These are phyloP conservation scores for Tiliacea citrago DNA, from an alignment of 2,888 invertebrate genomes.

Conservation along the genomic window DNA sequence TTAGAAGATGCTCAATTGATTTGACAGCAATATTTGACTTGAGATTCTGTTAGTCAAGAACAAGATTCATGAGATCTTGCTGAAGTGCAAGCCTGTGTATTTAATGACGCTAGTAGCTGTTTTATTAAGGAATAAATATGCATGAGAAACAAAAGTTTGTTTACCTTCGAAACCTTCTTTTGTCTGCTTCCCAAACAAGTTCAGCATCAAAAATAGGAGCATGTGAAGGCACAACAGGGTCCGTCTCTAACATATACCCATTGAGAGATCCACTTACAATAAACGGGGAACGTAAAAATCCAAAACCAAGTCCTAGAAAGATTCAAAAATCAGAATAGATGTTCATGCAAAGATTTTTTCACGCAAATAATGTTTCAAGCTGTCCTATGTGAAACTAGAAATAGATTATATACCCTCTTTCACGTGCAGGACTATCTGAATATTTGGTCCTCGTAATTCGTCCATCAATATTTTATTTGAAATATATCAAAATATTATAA, in stretches of 20 bases:
- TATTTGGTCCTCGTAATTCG: constrained; percentile 91
- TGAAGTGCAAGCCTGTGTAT: background rate
- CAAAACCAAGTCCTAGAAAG: constrained; percentile 90
- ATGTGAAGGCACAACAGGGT: constrained; percentile 90
- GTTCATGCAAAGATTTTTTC: background rate
- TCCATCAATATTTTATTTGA: constrained; percentile 88
- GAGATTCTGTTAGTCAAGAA: background rate
- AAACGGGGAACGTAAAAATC: constrained; percentile 89
- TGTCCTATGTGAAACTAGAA: background rate
- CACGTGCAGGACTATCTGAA: constrained; percentile 92
- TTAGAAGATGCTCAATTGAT: background rate
- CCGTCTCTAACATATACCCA: constrained; percentile 93
- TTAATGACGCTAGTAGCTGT: background rate
- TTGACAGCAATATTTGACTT: background rate
- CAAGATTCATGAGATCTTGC: background rate
- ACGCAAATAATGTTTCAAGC: background rate
- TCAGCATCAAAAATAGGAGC: constrained; percentile 93
- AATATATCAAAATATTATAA: constrained; percentile 68
- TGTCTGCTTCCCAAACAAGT: constrained; percentile 95
- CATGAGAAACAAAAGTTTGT: constrained; percentile 38
- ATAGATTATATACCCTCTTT: constrained; percentile 89
- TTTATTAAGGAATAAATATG: background rate
- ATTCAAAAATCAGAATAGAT: constrained; percentile 19
- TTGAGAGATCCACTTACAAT: constrained; percentile 91
- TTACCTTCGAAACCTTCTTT: constrained; percentile 92